Percentiles rank a stretch among this genome's conserved stretches.
phyloP scores from a whole-genome alignment of 92 coral and sea anemone genomes.

The Siderastrea siderea region DNA sequence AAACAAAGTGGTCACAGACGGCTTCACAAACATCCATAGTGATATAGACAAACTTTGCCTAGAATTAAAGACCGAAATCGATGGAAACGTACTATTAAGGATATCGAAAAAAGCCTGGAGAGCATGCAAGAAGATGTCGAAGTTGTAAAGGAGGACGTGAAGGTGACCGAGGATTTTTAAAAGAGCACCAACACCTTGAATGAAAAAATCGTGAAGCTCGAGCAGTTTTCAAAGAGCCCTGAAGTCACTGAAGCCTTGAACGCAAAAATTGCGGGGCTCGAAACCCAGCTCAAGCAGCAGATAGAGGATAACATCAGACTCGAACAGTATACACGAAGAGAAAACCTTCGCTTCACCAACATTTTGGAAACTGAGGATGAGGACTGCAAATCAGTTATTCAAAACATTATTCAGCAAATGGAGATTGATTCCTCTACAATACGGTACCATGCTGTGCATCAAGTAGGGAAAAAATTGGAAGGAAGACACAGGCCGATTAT shows the following conservation, averaged over 20 bases:
- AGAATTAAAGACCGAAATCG: constrained; percentile 1
- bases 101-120: not conserved
- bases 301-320: not conserved
- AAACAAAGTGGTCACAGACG: constrained; percentile 2
- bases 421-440: not conserved
- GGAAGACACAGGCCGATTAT: not conserved
- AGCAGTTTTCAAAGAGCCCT: constrained; percentile 9
- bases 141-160: constrained; percentile 2
- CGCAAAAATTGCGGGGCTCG: not conserved
- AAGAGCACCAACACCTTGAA: not conserved
- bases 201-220: not conserved
- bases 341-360: constrained; percentile 4
- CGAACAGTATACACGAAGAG: constrained; percentile 2
- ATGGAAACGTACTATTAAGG: not conserved
- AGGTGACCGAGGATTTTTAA: not conserved
- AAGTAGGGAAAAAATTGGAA: not conserved
- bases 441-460: constrained; percentile 6
- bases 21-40: not conserved
- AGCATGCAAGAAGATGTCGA: not conserved
- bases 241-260: constrained; percentile 1
- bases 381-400: not conserved
- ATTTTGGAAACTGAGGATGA: not conserved
- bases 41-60: not conserved
- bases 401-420: not conserved
- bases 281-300: not conserved